Conservation (phyloP, 2,888 invertebrate genomes). For the Danaus chrysippus region DNA sequence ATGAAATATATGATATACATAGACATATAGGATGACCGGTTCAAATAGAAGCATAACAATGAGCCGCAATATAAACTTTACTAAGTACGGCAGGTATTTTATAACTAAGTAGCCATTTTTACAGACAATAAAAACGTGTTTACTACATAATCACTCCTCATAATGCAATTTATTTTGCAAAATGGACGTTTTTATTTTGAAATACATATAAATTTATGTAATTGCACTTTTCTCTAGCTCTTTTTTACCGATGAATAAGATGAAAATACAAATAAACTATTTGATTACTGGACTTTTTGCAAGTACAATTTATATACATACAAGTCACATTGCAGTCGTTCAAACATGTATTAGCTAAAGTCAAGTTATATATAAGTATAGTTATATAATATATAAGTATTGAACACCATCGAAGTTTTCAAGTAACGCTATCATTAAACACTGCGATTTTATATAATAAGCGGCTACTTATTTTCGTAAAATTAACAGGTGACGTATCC, state of each 20-base stretch:
- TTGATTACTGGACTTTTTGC: slow-evolving; percentile 37
- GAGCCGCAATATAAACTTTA: slow-evolving; percentile 18
- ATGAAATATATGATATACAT: background rate
- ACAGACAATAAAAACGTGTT: slow-evolving; percentile 27
- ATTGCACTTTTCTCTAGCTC: slow-evolving; percentile 68
- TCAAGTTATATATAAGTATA: slow-evolving; percentile 19
- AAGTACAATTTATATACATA: slow-evolving; percentile 21
- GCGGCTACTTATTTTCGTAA: slow-evolving; percentile 21
- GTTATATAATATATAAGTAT: slow-evolving; percentile 23
- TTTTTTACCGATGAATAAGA: slow-evolving; percentile 45
- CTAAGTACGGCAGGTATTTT: slow-evolving; percentile 29
- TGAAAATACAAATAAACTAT: slow-evolving; percentile 41
- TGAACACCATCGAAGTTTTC: slow-evolving; percentile 31
- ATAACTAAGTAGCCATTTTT: slow-evolving; percentile 19
- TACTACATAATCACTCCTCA: slow-evolving; percentile 33
- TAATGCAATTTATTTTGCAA: slow-evolving; percentile 57
- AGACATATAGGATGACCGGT: slow-evolving; percentile 14
- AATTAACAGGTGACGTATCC: slow-evolving; percentile 5
- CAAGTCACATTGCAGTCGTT: slow-evolving; percentile 29
- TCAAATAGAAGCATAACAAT: slow-evolving; percentile 24
- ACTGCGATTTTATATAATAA: slow-evolving; percentile 29
- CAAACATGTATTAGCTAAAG: slow-evolving; percentile 22
- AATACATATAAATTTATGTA: slow-evolving; percentile 56
- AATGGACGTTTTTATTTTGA: slow-evolving; percentile 63
- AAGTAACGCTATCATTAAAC: slow-evolving; percentile 24